Evolutionary conservation across 2,888 invertebrate species (phyloP).

Genomic region (Scaeva pyrastri): DNA sequence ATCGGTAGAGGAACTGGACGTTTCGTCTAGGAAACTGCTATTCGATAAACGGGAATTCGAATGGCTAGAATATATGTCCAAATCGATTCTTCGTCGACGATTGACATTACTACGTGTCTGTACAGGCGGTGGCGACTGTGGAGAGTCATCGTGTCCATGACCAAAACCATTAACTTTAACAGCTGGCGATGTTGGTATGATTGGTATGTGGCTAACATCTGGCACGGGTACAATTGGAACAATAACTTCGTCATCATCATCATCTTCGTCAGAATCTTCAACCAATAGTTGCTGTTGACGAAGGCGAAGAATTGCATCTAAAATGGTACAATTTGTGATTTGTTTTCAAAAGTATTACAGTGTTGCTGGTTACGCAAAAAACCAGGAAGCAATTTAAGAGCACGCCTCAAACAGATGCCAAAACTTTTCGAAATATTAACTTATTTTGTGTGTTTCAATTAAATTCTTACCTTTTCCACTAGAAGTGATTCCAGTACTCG

Average conservation of each 20-base stretch:
- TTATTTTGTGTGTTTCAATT: neutral
- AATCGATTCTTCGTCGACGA: constrained; percentile 75
- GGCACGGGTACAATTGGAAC: constrained; percentile 35
- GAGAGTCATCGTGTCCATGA: constrained; percentile 62
- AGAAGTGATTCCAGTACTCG: constrained; percentile 86
- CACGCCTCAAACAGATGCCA: too few relatives aligned
- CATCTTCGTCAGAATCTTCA: constrained; percentile 87
- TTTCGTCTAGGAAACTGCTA: constrained; percentile 78
- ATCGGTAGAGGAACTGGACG: constrained; percentile 75
- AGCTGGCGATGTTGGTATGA: constrained; percentile 57
- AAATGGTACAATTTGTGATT: constrained; percentile 5
- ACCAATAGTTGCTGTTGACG: constrained; percentile 84
- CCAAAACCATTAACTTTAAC: constrained; percentile 68
- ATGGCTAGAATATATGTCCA: constrained; percentile 79
- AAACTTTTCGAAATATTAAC: too few relatives aligned
- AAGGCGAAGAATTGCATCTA: constrained; percentile 84
- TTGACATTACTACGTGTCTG: constrained; percentile 69
- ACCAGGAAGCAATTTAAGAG: too few relatives aligned
- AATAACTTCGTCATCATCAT: constrained; percentile 76
- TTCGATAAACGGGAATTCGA: constrained; percentile 79
- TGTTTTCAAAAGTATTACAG: too few relatives aligned
- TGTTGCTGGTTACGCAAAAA: too few relatives aligned
- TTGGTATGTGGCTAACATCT: constrained; percentile 40
- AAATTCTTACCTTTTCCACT: constrained; percentile 79
- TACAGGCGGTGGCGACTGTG: constrained; percentile 65